A percentile compares a stretch with the other conserved stretches of the same genome.
These are phyloP conservation scores for Triops longicaudatus DNA, from an alignment of 1,140 invertebrate genomes.

Conservation along the genomic window DNA sequence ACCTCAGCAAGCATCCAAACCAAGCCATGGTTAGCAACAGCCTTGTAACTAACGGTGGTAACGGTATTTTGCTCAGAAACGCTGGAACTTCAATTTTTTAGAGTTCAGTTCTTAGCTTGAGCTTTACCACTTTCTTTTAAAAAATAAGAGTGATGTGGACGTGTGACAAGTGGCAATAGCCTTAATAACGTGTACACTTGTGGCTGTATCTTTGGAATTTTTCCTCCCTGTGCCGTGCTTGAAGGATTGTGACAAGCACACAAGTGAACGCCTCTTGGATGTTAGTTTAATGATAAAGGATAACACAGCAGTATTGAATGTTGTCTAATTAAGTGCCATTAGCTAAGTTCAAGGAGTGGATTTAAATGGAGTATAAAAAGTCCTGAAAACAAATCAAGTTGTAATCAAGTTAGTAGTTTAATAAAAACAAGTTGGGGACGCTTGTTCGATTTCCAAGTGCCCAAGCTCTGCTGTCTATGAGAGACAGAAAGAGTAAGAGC, in stretches of 20 bases:
- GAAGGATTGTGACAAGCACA: too few species aligned
- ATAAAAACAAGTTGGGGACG: not conserved
- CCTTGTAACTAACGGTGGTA: slow-evolving; percentile 6
- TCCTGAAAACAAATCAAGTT: not conserved
- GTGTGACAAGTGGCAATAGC: too few species aligned
- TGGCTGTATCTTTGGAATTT: too few species aligned
- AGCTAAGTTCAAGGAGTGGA: not conserved
- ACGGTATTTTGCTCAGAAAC: not conserved
- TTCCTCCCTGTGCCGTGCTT: too few species aligned
- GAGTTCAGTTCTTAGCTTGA: not conserved
- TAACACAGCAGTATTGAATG: too few species aligned
- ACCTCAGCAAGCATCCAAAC: not conserved
- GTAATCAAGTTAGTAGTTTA: not conserved
- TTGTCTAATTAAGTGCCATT: too few species aligned
- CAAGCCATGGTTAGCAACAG: slow-evolving; percentile 6
- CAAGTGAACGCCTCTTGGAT: too few species aligned
- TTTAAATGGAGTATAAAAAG: not conserved
- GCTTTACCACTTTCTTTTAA: not conserved
- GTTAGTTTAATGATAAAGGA: too few species aligned
- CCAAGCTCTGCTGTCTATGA: not conserved
- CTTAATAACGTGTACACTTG: too few species aligned
- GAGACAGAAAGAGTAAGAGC: not conserved
- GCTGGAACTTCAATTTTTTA: not conserved
- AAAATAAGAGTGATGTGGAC: too few species aligned
- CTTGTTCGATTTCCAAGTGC: not conserved